A percentile compares a stretch with the other conserved stretches of the same genome.
Conservation (phyloP, 2,797 vertebrate genomes). For the Agapornis canus region DNA sequence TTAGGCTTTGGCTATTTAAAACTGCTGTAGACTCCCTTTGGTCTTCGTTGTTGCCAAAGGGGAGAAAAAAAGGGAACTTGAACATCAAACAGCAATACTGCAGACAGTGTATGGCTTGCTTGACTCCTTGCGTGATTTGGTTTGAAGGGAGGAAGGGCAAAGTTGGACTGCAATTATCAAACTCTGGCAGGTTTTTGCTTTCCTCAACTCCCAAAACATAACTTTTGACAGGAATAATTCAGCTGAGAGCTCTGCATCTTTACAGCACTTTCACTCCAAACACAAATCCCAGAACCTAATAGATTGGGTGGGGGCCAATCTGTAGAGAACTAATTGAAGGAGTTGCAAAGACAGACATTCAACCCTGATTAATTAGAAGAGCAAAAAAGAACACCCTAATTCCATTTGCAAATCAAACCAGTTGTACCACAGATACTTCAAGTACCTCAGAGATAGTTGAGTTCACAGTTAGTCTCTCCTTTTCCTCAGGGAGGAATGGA, state of each 20-base stretch:
- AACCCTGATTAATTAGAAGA: constrained; percentile 45
- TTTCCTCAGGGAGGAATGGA: not conserved
- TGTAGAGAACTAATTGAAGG: constrained; percentile 33
- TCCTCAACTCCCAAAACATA: not conserved
- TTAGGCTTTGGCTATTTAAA: constrained; percentile 7
- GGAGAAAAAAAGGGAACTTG: not conserved
- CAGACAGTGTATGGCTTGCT: not conserved
- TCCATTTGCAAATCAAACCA: constrained; percentile 48
- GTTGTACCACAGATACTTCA: constrained; percentile 38
- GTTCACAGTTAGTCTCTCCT: not conserved
- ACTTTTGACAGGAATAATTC: constrained; percentile 25
- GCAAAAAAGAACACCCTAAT: constrained; percentile 15
- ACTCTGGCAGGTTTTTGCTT: not conserved
- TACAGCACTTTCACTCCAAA: not conserved
- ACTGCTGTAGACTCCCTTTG: not conserved
- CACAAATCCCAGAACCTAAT: constrained; percentile 33
- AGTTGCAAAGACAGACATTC: constrained; percentile 26
- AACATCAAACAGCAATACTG: not conserved
- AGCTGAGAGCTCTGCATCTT: not conserved
- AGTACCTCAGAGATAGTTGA: not conserved
- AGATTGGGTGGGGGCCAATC: not conserved
- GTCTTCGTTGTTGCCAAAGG: not conserved
- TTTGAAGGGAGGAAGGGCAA: not conserved
- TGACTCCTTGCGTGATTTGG: not conserved
- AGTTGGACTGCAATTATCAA: not conserved